Evolutionary conservation across 2,888 invertebrate species (phyloP).

Genomic region (Drosophila rubida): DNA sequence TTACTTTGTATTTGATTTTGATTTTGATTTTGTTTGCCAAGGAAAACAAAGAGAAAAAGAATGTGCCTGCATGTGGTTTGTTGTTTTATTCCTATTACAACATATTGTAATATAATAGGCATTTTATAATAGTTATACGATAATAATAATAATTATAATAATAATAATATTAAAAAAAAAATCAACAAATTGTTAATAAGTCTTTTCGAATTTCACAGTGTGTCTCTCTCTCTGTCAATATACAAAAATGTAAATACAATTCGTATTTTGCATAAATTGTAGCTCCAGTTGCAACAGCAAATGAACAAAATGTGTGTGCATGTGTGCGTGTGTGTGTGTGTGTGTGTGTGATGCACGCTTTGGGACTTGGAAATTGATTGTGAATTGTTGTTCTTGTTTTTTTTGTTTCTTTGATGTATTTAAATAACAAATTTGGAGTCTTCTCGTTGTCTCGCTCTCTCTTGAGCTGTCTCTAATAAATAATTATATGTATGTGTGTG

Average conservation of each 20-base stretch:
- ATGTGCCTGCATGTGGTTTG: slow-evolving; percentile 35
- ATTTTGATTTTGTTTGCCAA: slow-evolving; percentile 18
- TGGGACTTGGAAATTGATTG: background rate
- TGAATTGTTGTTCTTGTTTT: background rate
- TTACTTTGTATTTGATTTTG: slow-evolving; percentile 9
- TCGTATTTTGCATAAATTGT: slow-evolving; percentile 44
- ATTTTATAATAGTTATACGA: slow-evolving; percentile 44
- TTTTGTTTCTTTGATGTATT: slow-evolving; percentile 4
- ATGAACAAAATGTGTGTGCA: slow-evolving; percentile 22
- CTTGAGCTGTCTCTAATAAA: slow-evolving; percentile 4
- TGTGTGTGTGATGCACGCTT: slow-evolving; percentile 30
- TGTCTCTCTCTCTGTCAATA: slow-evolving; percentile 72
- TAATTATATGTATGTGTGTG: slow-evolving; percentile 14
- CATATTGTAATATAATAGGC: slow-evolving; percentile 38
- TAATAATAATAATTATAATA: slow-evolving; percentile 39
- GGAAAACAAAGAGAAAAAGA: slow-evolving; percentile 26
- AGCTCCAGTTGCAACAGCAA: slow-evolving; percentile 67
- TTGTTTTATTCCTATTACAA: slow-evolving; percentile 44
- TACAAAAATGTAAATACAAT: slow-evolving; percentile 55
- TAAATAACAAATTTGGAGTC: slow-evolving; percentile 34
- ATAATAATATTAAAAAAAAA: slow-evolving; percentile 41
- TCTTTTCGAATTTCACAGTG: slow-evolving; percentile 83
- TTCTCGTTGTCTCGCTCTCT: slow-evolving; percentile 33
- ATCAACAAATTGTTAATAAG: slow-evolving; percentile 80
- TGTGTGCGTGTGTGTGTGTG: slow-evolving; percentile 18